Evolutionary conservation across 2,113 vertebrate genomes (phyloP).

Genomic region (Alectura lathami): DNA sequence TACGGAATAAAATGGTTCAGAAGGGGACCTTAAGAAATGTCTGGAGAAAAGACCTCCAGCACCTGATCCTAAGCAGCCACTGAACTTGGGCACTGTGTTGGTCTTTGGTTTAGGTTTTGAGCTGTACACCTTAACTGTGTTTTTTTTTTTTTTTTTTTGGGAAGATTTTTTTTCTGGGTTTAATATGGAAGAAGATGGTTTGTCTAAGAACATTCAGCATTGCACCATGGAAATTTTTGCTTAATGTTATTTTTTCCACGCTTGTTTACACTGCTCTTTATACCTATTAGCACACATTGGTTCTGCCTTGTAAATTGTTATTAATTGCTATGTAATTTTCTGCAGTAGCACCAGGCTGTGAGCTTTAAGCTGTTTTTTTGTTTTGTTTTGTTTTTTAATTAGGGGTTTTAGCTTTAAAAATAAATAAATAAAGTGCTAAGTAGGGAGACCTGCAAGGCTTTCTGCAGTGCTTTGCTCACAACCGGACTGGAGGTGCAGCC

Average conservation of each 20-base stretch:
- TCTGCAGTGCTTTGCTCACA: background rate
- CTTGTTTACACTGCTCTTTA: background rate
- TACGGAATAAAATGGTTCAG: background rate
- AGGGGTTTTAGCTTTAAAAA: no score
- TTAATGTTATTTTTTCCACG: fast-evolving
- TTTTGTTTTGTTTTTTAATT: no score
- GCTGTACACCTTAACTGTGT: fast-evolving
- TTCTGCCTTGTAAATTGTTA: background rate
- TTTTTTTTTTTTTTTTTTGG: background rate
- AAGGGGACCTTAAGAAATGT: background rate
- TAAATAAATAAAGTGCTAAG: background rate
- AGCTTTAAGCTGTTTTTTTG: background rate
- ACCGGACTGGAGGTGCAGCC: background rate
- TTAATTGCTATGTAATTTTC: constrained; percentile 11
- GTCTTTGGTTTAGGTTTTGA: background rate
- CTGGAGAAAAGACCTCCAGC: background rate
- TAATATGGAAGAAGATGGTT: background rate
- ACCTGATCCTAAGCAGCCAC: background rate
- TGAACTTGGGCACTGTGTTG: background rate
- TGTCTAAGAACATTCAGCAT: background rate
- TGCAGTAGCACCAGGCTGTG: background rate
- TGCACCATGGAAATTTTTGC: background rate
- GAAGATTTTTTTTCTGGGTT: background rate
- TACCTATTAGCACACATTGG: background rate
- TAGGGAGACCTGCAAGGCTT: background rate